Conservation (phyloP, 2,113 vertebrate genomes). For the Struthio camelus region DNA sequence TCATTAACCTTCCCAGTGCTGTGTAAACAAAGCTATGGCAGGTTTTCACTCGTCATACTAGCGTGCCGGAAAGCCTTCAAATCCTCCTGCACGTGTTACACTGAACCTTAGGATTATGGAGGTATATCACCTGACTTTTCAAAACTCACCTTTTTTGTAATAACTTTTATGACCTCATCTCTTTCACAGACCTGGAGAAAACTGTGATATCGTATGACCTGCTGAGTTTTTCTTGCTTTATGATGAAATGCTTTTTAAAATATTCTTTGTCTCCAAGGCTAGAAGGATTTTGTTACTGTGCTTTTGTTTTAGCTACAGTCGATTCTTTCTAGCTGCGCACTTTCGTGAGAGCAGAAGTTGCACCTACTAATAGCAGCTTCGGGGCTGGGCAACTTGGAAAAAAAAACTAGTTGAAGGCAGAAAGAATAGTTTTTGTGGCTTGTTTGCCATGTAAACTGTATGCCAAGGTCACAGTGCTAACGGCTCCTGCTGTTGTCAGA, state of each 20-base stretch:
- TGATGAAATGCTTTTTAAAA: rapidly evolving
- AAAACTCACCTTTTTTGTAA: rapidly evolving
- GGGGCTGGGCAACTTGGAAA: neutral
- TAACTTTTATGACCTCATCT: rapidly evolving
- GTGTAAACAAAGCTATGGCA: neutral
- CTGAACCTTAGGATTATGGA: neutral
- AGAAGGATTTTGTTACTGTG: neutral
- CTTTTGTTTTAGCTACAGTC: neutral
- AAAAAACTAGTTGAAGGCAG: neutral
- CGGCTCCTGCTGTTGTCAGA: neutral
- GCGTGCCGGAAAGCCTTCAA: neutral
- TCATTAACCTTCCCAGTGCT: rapidly evolving
- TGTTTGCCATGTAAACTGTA: neutral
- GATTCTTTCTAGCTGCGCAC: rapidly evolving
- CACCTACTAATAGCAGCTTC: rapidly evolving
- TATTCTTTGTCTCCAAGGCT: no score
- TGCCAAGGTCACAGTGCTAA: neutral
- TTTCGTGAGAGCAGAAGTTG: rapidly evolving
- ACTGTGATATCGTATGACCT: rapidly evolving
- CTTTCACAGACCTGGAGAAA: rapidly evolving
- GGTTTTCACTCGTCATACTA: rapidly evolving
- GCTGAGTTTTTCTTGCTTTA: neutral
- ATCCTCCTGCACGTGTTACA: neutral
- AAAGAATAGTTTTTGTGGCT: neutral
- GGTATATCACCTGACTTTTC: rapidly evolving